phyloP scores from a whole-genome alignment of 2,888 invertebrate genomes.

The Andrena marginata region DNA sequence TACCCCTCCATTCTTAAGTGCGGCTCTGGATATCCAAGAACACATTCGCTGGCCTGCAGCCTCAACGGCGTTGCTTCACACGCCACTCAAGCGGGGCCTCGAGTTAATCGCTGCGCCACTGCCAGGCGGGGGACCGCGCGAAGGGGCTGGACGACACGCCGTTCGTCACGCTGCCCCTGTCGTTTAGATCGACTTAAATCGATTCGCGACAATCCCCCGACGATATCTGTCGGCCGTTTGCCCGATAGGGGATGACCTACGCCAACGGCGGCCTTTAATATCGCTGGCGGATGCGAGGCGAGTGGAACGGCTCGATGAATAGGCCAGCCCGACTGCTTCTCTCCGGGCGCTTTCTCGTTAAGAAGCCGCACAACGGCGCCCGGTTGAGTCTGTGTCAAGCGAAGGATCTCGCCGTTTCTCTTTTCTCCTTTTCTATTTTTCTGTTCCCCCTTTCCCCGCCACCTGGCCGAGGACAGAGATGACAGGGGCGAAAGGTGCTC shows the following conservation, averaged over 20 bases:
- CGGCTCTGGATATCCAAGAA: too few relatives aligned
- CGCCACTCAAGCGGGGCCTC: too few relatives aligned
- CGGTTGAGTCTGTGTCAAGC: conserved; percentile 52
- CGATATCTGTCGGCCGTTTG: conserved; percentile 6
- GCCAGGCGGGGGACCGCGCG: not conserved
- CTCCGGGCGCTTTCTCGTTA: conserved; percentile 64
- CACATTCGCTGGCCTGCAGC: too few relatives aligned
- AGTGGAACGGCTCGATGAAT: conserved; percentile 60
- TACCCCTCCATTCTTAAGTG: too few relatives aligned
- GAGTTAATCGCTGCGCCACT: too few relatives aligned
- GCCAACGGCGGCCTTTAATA: conserved; percentile 44
- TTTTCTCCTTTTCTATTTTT: conserved; percentile 11
- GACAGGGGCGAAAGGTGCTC: conserved; percentile 16
- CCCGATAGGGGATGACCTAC: conserved; percentile 41
- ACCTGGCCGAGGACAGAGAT: conserved; percentile 28
- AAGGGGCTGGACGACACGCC: not conserved
- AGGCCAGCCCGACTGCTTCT: conserved; percentile 38
- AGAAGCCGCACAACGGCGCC: conserved; percentile 45
- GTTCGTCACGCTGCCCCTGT: not conserved
- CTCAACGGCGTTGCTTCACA: too few relatives aligned
- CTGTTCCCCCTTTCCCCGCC: conserved; percentile 15
- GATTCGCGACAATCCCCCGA: conserved; percentile 10
- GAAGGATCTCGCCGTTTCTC: conserved; percentile 30
- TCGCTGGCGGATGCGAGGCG: conserved; percentile 6
- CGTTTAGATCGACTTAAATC: conserved; percentile 19